Evolutionary conservation across 23 tunicate genomes (phyloP).

Genomic region (Trididemnum miniatum): DNA sequence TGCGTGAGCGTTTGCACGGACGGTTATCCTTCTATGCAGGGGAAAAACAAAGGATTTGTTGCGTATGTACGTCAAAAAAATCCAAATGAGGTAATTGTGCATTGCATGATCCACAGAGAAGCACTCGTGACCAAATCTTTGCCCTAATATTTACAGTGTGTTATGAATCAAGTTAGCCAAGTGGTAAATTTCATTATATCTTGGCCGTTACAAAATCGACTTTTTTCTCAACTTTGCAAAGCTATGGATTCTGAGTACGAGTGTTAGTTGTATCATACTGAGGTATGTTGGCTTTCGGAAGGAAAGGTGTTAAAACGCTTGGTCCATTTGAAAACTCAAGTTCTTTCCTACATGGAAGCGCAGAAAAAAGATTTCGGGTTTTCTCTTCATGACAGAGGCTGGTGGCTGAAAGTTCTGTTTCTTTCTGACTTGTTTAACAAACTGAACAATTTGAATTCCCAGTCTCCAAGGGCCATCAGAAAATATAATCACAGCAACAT

Average conservation of each 20-base stretch:
- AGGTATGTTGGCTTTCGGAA: slow-evolving; percentile 58
- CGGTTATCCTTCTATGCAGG: too few species aligned
- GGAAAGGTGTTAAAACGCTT: slow-evolving; percentile 57
- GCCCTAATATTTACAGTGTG: slow-evolving; percentile 36
- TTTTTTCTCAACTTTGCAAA: slow-evolving; percentile 48
- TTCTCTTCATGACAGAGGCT: slow-evolving; percentile 55
- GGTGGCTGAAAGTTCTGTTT: slow-evolving; percentile 72
- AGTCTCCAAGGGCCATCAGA: slow-evolving; percentile 73
- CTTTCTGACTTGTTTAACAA: slow-evolving; percentile 62
- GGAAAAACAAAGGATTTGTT: too few species aligned
- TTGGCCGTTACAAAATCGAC: slow-evolving; percentile 57
- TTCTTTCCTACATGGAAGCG: slow-evolving; percentile 37
- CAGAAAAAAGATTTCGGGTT: too few species aligned
- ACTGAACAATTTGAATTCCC: slow-evolving; percentile 62
- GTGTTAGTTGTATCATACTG: slow-evolving; percentile 42
- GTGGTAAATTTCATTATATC: slow-evolving; percentile 50
- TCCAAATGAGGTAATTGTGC: slow-evolving; percentile 44
- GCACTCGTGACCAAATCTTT: slow-evolving; percentile 47
- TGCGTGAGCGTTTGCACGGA: slow-evolving; percentile 38
- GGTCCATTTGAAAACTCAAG: slow-evolving; percentile 51
- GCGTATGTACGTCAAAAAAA: too few species aligned
- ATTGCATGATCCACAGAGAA: too few species aligned
- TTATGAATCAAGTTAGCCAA: slow-evolving; percentile 52
- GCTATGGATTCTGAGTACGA: slow-evolving; percentile 52
- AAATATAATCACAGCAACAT: slow-evolving; percentile 65